A percentile compares a stretch with the other conserved stretches of the same genome.
phyloP scores from a whole-genome alignment of 2,888 invertebrate species.

The Plagodis pulveraria region DNA sequence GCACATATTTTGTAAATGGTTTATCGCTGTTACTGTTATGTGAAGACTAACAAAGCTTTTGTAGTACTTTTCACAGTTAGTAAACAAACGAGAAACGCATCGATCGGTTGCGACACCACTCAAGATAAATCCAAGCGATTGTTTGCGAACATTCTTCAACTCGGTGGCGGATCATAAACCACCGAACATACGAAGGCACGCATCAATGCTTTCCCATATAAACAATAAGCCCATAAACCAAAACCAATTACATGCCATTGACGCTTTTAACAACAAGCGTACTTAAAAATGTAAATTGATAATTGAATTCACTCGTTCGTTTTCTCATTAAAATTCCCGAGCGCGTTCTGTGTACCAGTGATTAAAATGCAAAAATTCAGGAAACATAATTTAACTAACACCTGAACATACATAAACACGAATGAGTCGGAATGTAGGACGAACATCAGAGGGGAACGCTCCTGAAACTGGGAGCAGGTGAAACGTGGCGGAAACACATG shows the following conservation, averaged over 20 bases:
- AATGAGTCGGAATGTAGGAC: slow-evolving; percentile 38
- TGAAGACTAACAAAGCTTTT: slow-evolving; percentile 28
- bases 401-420: slow-evolving; percentile 35
- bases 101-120: slow-evolving; percentile 36
- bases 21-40: slow-evolving; percentile 32
- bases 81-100: slow-evolving; percentile 35
- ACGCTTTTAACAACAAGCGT: slow-evolving; percentile 41
- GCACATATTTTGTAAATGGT: slow-evolving; percentile 30
- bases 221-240: slow-evolving; percentile 69
- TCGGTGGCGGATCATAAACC: slow-evolving; percentile 56
- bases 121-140: slow-evolving; percentile 34
- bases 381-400: slow-evolving; percentile 34
- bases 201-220: slow-evolving; percentile 62
- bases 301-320: slow-evolving; percentile 32
- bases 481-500: slow-evolving; percentile 39
- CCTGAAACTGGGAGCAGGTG: slow-evolving; percentile 41
- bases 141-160: slow-evolving; percentile 49
- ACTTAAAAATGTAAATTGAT: slow-evolving; percentile 43
- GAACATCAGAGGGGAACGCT: slow-evolving; percentile 33
- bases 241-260: slow-evolving; percentile 78
- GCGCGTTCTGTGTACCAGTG: slow-evolving; percentile 28
- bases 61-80: slow-evolving; percentile 33
- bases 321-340: slow-evolving; percentile 36
- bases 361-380: slow-evolving; percentile 41
- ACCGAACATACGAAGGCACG: slow-evolving; percentile 46